These are phyloP conservation scores for Conchocele bisecta DNA, from an alignment of 2,888 invertebrate species.

Conservation along the genomic window DNA sequence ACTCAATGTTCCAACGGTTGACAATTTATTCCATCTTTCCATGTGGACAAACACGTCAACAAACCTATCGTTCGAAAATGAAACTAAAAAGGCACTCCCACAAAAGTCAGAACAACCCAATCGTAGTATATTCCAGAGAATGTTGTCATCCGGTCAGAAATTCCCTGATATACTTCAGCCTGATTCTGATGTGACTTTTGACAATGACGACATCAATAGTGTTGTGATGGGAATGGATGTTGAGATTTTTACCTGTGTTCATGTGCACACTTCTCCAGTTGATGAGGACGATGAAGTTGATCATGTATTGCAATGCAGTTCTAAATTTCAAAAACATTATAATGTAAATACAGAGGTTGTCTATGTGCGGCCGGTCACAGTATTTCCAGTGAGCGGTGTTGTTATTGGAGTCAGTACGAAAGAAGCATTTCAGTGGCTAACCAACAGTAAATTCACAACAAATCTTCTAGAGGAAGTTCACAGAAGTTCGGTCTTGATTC, in stretches of 20 bases:
- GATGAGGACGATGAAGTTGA: neutral
- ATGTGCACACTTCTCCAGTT: neutral
- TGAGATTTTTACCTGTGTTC: slow-evolving; percentile 39
- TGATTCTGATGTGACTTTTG: slow-evolving; percentile 38
- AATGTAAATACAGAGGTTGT: slow-evolving; percentile 58
- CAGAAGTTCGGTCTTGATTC: slow-evolving; percentile 63
- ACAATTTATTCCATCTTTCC: slow-evolving; percentile 42
- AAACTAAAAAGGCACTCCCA: slow-evolving; percentile 20
- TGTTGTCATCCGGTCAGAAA: slow-evolving; percentile 52
- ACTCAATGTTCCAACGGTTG: slow-evolving; percentile 36
- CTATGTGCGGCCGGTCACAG: slow-evolving; percentile 60
- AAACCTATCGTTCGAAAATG: slow-evolving; percentile 1
- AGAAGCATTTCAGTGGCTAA: slow-evolving; percentile 72
- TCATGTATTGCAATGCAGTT: slow-evolving; percentile 53
- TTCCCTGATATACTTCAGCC: slow-evolving; percentile 56
- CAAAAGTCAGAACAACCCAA: slow-evolving; percentile 18
- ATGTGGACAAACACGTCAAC: slow-evolving; percentile 53
- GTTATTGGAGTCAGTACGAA: slow-evolving; percentile 68
- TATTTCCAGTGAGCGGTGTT: slow-evolving; percentile 69
- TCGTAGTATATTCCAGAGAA: slow-evolving; percentile 51
- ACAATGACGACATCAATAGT: slow-evolving; percentile 29
- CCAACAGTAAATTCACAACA: slow-evolving; percentile 67
- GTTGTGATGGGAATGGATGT: slow-evolving; percentile 37
- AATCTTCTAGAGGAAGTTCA: slow-evolving; percentile 68
- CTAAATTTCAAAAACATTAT: slow-evolving; percentile 69